A percentile compares a stretch with the other conserved stretches of the same genome.
Conservation (phyloP, 2,797 vertebrate genomes). For the Acanthopagrus latus region DNA sequence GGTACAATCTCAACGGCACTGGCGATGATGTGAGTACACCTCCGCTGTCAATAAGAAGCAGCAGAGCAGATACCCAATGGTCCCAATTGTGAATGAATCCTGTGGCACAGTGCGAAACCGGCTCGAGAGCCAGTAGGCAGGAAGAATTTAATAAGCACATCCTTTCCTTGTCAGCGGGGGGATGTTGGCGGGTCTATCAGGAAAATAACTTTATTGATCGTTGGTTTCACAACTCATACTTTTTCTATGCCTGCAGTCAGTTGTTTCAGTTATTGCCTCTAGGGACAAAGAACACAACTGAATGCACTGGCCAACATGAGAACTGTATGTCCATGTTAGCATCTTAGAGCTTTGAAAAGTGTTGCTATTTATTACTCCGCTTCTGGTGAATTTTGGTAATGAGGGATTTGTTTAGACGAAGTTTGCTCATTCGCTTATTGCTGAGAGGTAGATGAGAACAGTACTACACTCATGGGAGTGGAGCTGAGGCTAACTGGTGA, state of each 20-base stretch:
- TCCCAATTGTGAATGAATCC: slow-evolving; percentile 28
- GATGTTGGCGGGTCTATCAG: slow-evolving; percentile 19
- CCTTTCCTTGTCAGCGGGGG: slow-evolving; percentile 45
- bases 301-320: background rate
- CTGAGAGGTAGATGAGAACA: background rate
- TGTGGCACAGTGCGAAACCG: slow-evolving; percentile 25
- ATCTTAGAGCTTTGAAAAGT: background rate
- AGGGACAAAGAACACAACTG: background rate
- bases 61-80: background rate
- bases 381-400: background rate
- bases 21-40: slow-evolving; percentile 83
- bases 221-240: slow-evolving; percentile 5
- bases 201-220: slow-evolving; percentile 44
- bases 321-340: background rate
- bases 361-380: background rate
- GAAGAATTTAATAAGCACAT: slow-evolving; percentile 37
- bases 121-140: slow-evolving; percentile 42
- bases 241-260: slow-evolving; percentile 2
- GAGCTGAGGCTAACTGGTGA: background rate
- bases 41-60: background rate
- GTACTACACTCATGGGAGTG: too few relatives aligned
- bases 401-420: background rate
- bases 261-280: background rate
- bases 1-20: slow-evolving; percentile 86
- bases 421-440: background rate